phyloP scores from a whole-genome alignment of 2,113 vertebrate genomes.

The Vicugna pacos region DNA sequence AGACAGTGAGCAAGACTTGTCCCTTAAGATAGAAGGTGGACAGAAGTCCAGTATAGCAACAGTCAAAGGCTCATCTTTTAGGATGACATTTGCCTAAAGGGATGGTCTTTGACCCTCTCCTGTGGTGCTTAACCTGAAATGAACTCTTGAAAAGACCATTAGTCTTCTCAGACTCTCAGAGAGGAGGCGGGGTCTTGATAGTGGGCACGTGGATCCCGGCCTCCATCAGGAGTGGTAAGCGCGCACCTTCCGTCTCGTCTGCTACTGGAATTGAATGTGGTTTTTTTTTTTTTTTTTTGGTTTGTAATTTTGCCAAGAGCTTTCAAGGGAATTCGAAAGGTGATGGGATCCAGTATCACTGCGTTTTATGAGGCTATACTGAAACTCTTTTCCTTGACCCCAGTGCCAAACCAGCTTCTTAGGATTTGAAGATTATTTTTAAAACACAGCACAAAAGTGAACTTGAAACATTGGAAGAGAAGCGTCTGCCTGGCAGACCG shows the following conservation, averaged over 20 bases:
- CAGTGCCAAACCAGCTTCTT: constrained; percentile 55
- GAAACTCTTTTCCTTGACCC: constrained; percentile 25
- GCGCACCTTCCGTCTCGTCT: not conserved
- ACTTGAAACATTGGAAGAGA: constrained; percentile 27
- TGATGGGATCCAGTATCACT: not conserved
- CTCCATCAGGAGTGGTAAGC: not conserved
- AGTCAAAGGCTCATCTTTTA: not conserved
- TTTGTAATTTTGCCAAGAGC: constrained; percentile 44
- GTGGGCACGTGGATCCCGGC: not conserved
- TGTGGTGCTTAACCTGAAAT: not conserved
- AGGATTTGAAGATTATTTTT: constrained; percentile 25
- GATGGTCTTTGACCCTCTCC: not conserved
- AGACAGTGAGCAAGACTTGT: not conserved
- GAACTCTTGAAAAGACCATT: not conserved
- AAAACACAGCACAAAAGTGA: constrained; percentile 8
- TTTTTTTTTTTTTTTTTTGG: not conserved
- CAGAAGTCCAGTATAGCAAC: not conserved
- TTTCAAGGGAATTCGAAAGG: constrained; percentile 53
- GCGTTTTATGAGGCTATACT: constrained; percentile 26
- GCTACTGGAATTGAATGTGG: not conserved
- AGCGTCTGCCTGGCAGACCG: constrained; percentile 43
- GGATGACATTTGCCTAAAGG: not conserved
- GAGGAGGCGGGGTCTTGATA: not conserved
- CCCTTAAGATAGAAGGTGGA: not conserved
- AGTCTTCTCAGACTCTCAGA: not conserved